These are phyloP conservation scores for Pogonophryne albipinna DNA, from an alignment of 2,797 vertebrate genomes.

Conservation along the genomic window DNA sequence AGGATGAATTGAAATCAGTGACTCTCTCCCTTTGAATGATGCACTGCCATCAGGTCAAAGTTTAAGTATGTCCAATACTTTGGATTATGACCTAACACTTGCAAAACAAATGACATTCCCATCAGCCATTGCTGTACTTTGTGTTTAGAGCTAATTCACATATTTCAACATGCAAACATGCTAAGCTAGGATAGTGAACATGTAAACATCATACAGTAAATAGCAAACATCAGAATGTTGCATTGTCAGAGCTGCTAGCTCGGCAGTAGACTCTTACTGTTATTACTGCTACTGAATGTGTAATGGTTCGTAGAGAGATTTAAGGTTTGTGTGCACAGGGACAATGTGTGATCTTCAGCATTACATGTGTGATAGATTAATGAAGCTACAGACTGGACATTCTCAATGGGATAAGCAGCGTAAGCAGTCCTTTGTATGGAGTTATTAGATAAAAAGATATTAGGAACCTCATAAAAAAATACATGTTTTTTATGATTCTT, in stretches of 20 bases:
- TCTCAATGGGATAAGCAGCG: not conserved
- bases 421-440: not conserved
- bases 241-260: not conserved
- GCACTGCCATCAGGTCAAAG: not conserved
- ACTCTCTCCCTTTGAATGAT: not conserved
- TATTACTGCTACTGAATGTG: not conserved
- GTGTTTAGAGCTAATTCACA: not conserved
- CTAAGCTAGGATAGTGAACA: not conserved
- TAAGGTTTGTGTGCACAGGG: no score
- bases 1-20: not conserved
- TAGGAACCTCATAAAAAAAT: not conserved
- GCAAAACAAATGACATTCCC: not conserved
- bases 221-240: not conserved
- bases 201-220: not conserved
- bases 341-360: not conserved
- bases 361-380: not conserved
- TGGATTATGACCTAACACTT: not conserved
- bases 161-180: not conserved
- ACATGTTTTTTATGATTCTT: conserved; percentile 47
- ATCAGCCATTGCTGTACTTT: not conserved
- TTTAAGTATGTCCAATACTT: not conserved
- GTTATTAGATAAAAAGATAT: not conserved
- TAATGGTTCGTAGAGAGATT: not conserved
- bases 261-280: not conserved
- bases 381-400: not conserved